Evolutionary conservation across 2,797 vertebrate species (phyloP).

Genomic region (Chaunax sp.): DNA sequence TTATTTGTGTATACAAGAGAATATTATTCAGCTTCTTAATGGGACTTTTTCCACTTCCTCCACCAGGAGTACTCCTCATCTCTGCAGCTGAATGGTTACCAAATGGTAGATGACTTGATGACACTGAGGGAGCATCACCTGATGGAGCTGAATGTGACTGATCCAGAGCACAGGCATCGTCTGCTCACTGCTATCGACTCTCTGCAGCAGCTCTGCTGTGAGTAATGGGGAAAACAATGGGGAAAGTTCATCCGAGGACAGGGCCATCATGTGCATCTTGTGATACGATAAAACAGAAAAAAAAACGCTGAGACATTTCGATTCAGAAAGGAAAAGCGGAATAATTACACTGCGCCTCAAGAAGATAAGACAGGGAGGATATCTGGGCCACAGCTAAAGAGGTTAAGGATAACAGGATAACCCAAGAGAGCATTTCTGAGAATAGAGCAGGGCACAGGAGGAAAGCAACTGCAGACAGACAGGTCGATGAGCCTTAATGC

Average conservation of each 20-base stretch:
- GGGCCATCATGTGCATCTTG: constrained; percentile 6
- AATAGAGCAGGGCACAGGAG: constrained; percentile 35
- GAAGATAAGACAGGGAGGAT: constrained; percentile 26
- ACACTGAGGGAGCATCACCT: constrained; percentile 89
- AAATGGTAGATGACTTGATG: constrained; percentile 90
- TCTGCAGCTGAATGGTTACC: constrained; percentile 89
- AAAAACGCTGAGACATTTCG: constrained; percentile 2
- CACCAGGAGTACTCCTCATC: constrained; percentile 86
- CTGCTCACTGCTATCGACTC: constrained; percentile 87
- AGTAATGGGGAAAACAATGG: constrained; percentile 65
- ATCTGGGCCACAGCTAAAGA: constrained; percentile 39
- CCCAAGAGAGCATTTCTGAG: constrained; percentile 31
- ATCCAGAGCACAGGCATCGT: constrained; percentile 87
- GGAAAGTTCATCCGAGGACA: constrained; percentile 33
- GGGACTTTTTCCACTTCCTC: not conserved
- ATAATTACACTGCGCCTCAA: constrained; percentile 30
- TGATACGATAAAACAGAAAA: constrained; percentile 17
- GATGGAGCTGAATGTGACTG: constrained; percentile 88
- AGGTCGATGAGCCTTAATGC: constrained; percentile 26
- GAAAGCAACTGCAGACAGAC: constrained; percentile 23
- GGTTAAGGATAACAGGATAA: constrained; percentile 62
- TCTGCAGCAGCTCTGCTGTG: constrained; percentile 87
- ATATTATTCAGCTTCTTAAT: not conserved
- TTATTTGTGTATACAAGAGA: too few species aligned
- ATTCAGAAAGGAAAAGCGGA: constrained; percentile 23